Base-by-base conservation (phyloP, 2,888 invertebrate genomes). In the Lagria hirta region DNA sequence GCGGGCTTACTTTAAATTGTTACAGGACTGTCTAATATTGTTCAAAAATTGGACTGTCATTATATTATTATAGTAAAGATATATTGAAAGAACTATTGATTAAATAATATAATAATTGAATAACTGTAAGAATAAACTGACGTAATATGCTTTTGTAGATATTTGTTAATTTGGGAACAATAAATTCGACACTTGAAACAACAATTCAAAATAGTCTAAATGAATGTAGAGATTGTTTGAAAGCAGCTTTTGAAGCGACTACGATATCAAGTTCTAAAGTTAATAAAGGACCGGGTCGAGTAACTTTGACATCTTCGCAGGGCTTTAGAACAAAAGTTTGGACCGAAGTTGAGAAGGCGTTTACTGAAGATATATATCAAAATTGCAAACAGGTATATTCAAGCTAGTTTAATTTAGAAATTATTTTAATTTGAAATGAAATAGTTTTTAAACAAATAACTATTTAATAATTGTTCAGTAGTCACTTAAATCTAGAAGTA, bases 271-370 rank as follows among this genome's bases (percentile, higher is more conserved):
- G 33, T 33, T 26, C 52, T 5, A 54, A 42, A 28, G 66, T 64
- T 37, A 55, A 49, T 18, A 68, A 68, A 65, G 75, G 73, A 4
- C 79, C 81, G 2, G 83, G 84, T 3, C 70, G 80, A 60, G 78
- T 81, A 1, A 72, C 78, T 18, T 51, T 71, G 13, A 55, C 62
- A 8, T 63, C 68, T 14, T 68, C 69, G 3, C 70, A 69, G 51
- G 69, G 79, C 33, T 77, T 84, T 57, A 71, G 84, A 48, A 78
- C 75, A 22, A 77, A 86, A 61, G 77, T 96, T 3, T 96, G 95
- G 94, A 83, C 85, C 47, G 91, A 90, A 57, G 79, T 96, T 61
- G 93, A 95, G 64, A 87, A 86, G 70, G 73, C 91, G 4, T 87
- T 93, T 64, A 86, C 88, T 62, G 81, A 83, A 43, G 82, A 84